Evolutionary conservation across 2,797 vertebrate species (phyloP), one percentile per base, ranked within the genome.

Genomic region (Schizopygopsis malacanthus): DNA sequence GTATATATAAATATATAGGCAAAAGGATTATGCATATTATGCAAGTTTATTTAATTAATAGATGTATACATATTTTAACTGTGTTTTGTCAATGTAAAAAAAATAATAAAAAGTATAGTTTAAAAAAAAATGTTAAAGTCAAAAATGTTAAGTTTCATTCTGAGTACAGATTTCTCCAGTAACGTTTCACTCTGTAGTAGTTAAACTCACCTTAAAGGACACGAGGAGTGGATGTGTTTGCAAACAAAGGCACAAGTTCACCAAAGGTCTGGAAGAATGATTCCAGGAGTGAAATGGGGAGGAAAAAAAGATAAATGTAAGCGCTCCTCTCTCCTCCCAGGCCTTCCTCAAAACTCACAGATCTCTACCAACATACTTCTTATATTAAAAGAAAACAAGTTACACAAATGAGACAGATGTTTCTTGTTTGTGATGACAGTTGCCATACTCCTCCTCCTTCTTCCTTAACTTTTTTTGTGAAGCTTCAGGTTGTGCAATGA

Each of bases 311-410:
- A 28, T 88, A 91, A 90, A 90, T 52, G 25, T 15, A 91, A 84
- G 63, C 82, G 52, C 82, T 76, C 76, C 37, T 75, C 80, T 59
- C 89, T 92, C 90, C 93, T 94, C 92, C 91, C 90, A 94, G 93
- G 93, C 92, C 92, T 91, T 91, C 87, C 85, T 90, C 93, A 93
- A 95, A 88, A 95, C 93, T 94, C 93, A 91, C 90, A 94, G 94
- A 96, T 95, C 93, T 94, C 93, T 89, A 90, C 90, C 93, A 93
- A 93, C 94, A 96, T 96, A 95, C 93, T 96, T 96, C 93, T 95
- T 94, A 95, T 96, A 96, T 96, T 96, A 96, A 96, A 96, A 96
- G 95, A 96, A 96, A 96, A 96, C 95, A 96, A 95, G 95, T 96
- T 94, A 95, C 94, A 94, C 94, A 95, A 96, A 96, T 95, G 93